Evolutionary conservation across 2,888 invertebrate species (phyloP).

Genomic region (Boloria selene): DNA sequence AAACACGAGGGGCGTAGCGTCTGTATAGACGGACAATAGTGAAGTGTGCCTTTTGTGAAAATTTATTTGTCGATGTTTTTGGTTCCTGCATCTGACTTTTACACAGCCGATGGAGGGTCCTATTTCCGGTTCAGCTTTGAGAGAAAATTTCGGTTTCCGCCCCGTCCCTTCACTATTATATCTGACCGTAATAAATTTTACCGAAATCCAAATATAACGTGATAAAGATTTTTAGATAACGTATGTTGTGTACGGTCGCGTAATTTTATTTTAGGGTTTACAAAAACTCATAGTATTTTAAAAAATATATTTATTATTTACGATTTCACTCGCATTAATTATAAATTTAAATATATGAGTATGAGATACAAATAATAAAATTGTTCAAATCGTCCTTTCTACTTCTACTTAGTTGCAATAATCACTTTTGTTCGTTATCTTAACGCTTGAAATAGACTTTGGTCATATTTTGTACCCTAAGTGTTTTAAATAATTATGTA

Average conservation of each 20-base stretch:
- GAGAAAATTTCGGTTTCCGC: constrained; percentile 39
- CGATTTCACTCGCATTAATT: no score
- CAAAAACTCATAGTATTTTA: no score
- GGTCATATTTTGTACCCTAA: no score
- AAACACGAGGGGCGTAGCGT: constrained; percentile 24
- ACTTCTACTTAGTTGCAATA: no score
- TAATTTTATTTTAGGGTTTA: not conserved
- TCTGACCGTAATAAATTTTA: constrained; percentile 22
- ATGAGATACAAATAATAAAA: no score
- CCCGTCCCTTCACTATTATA: constrained; percentile 27
- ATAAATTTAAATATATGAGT: no score
- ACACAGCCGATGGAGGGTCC: constrained; percentile 38
- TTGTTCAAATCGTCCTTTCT: no score
- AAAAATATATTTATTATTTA: no score
- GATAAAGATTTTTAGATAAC: constrained; percentile 13
- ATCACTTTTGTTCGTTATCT: no score
- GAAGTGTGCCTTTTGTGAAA: constrained; percentile 45
- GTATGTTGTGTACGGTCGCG: not conserved
- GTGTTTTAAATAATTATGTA: no score
- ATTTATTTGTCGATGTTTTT: constrained; percentile 49
- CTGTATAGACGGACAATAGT: constrained; percentile 43
- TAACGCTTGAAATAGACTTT: no score
- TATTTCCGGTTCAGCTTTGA: constrained; percentile 43
- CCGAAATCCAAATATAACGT: constrained; percentile 16
- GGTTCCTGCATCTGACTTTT: constrained; percentile 45